Evolutionary conservation across 2,113 vertebrate species (phyloP), one percentile per base, ranked within the genome.

Genomic region (Anguilla rostrata): DNA sequence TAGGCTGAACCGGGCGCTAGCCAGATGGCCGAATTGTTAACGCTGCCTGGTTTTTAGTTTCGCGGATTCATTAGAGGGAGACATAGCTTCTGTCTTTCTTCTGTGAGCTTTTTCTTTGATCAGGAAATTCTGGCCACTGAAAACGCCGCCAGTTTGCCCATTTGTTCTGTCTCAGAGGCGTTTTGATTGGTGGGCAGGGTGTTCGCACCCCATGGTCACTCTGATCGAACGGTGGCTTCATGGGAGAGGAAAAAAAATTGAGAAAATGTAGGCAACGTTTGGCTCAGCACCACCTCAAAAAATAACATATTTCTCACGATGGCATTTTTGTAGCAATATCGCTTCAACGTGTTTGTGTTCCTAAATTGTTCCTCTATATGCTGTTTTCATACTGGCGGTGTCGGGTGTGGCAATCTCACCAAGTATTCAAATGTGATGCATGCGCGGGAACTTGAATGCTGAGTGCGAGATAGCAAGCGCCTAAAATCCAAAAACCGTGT

Each of bases 21-120:
- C 78, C 49, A 81, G 85, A 57, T 60, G 53, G 56, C 53, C 26
- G 63, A 71, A 71, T 22, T 71, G 63, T 71, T 71, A n/a, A 71
- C 20, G 26, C 3, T 71, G 63, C 63, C 4, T 71, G 71, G 46
- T 78, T 57, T 57, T 49, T 40, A 29, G 63, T 84, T n/a, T 8
- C 11, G 15, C 49, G 5, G 41, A 20, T 49, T 39, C 53, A 56
- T 39, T 46, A 49, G 29, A 57, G 29, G 46, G 7, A 56, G 46
- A 53, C 16, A 11, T 75, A 8, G 71, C 71, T 26, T 34, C n/a
- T 75, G 9, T 75, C n/a, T 34, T 5, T 66, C 60, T 66, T 26
- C n/a, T 12, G 60, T 26, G 60, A 6, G 60, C 0, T 26, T 66
- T 66, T 66, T 66, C 8, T 46, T 46, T 46, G 60, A 26, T 66